Conservation (phyloP, 2,797 vertebrate genomes). For the Pampus argenteus region DNA sequence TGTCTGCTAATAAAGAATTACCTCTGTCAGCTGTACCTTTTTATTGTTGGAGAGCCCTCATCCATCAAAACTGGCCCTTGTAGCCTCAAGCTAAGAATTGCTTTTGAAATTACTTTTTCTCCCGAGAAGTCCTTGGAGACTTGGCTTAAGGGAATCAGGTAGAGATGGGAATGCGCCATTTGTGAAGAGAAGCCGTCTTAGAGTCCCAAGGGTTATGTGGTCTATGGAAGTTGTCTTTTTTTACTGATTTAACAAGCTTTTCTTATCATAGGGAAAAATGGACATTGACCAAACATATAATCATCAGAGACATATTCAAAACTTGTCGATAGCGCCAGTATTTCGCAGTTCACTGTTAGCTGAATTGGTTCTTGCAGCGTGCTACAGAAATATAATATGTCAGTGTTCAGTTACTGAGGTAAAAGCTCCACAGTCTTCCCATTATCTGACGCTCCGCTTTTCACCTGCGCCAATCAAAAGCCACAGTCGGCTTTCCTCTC, state of each 20-base stretch:
- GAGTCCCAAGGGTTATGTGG: conserved; percentile 43
- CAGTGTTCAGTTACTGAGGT: conserved; percentile 47
- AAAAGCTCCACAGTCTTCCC: conserved; percentile 34
- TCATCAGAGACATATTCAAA: conserved; percentile 25
- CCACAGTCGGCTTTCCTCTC: conserved; percentile 25
- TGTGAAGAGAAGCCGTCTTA: conserved; percentile 48
- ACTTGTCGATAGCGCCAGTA: not conserved
- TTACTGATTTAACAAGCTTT: conserved; percentile 51
- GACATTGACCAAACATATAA: conserved; percentile 5
- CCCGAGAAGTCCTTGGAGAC: conserved; percentile 70
- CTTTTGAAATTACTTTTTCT: conserved; percentile 82
- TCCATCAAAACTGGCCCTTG: conserved; percentile 66
- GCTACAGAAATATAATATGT: conserved; percentile 24
- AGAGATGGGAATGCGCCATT: conserved; percentile 54
- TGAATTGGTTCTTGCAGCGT: conserved; percentile 42
- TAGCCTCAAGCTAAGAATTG: conserved; percentile 78
- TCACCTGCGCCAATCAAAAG: conserved; percentile 49
- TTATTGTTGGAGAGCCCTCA: conserved; percentile 74
- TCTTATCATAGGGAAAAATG: conserved; percentile 15
- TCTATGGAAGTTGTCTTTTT: conserved; percentile 37
- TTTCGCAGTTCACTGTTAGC: conserved; percentile 19
- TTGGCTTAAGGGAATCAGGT: conserved; percentile 50
- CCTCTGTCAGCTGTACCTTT: conserved; percentile 64
- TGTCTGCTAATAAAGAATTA: conserved; percentile 83
- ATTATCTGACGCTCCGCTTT: conserved; percentile 37